These are phyloP conservation scores for Valencia hispanica DNA, from an alignment of 2,797 vertebrate species.

Conservation along the genomic window DNA sequence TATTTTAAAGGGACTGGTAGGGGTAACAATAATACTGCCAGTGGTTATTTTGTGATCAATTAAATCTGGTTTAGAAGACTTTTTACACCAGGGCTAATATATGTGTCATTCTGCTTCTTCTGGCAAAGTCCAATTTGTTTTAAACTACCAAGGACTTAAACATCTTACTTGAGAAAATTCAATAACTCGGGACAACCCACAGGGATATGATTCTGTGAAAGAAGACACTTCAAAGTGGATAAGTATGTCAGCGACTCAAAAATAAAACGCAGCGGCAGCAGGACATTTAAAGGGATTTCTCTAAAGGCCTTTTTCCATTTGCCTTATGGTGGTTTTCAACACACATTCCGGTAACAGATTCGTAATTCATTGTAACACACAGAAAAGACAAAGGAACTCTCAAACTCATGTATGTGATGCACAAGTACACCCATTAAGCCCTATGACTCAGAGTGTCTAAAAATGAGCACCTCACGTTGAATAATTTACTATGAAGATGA, in stretches of 20 bases:
- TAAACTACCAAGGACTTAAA: neutral
- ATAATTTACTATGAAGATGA: neutral
- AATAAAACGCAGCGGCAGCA: neutral
- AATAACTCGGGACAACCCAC: neutral
- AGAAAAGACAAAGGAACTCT: constrained; percentile 6
- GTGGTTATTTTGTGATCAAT: neutral
- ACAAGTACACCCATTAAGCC: neutral
- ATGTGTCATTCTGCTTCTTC: neutral
- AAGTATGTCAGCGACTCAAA: constrained; percentile 1
- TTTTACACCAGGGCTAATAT: neutral
- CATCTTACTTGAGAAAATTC: neutral
- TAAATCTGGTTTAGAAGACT: too few species aligned
- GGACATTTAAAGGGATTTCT: neutral
- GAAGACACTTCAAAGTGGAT: neutral
- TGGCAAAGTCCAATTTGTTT: neutral
- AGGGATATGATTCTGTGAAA: neutral
- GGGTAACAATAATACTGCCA: neutral
- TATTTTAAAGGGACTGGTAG: neutral
- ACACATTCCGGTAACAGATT: neutral
- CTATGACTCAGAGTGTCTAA: neutral
- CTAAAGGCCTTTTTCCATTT: neutral
- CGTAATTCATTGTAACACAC: neutral
- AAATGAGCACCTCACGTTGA: neutral
- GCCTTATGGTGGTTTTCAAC: neutral
- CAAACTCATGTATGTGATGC: neutral